Evolutionary conservation across 1,140 invertebrate genomes (phyloP).

Genomic region (Monomorium pharaonis): DNA sequence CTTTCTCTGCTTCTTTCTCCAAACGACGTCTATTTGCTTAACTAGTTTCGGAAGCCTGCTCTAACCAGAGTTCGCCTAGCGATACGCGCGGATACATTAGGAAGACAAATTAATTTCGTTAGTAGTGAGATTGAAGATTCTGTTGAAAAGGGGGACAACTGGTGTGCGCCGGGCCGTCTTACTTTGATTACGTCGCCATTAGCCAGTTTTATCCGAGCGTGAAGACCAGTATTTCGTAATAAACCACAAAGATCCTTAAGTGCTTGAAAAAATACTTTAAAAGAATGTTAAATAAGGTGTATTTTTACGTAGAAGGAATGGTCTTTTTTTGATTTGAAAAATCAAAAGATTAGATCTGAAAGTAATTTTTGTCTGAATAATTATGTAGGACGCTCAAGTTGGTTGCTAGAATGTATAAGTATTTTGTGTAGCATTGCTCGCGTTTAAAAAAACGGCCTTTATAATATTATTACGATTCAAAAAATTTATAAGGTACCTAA

Average conservation of each 20-base stretch:
- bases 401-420: no score
- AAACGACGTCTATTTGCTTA: slow-evolving; percentile 78
- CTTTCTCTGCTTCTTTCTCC: slow-evolving; percentile 41
- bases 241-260: background rate
- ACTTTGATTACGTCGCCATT: slow-evolving; percentile 69
- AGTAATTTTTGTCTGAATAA: no score
- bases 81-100: slow-evolving; percentile 76
- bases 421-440: no score
- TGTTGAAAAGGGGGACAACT: slow-evolving; percentile 28
- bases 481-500: no score
- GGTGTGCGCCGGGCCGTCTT: slow-evolving; percentile 37
- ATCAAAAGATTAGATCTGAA: no score
- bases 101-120: slow-evolving; percentile 82
- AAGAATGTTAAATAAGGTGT: background rate
- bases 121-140: slow-evolving; percentile 69
- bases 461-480: no score
- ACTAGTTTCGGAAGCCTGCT: slow-evolving; percentile 77
- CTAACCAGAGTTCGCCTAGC: slow-evolving; percentile 56
- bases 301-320: background rate
- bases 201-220: slow-evolving; percentile 54
- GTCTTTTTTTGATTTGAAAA: no score
- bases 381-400: no score
- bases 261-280: background rate
- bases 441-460: no score
- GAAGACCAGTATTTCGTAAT: slow-evolving; percentile 9